Evolutionary conservation across 2,113 vertebrate species (phyloP).

Genomic region (Coturnix japonica): DNA sequence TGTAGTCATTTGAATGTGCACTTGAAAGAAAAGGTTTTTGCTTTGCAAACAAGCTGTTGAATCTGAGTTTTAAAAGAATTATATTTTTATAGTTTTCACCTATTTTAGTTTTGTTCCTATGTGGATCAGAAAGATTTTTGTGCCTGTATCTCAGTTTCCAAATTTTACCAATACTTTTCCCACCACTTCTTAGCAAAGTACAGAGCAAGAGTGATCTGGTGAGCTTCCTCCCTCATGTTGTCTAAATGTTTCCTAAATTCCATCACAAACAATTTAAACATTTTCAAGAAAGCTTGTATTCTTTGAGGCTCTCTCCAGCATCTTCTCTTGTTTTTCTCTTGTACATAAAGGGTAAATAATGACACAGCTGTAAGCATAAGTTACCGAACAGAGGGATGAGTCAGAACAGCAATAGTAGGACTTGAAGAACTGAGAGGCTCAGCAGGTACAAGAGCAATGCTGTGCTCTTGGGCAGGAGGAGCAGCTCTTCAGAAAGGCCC

Average conservation of each 20-base stretch:
- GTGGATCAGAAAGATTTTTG: neutral
- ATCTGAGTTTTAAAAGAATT: neutral
- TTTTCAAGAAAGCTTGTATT: neutral
- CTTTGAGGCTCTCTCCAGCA: neutral
- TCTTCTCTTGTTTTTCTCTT: slow-evolving; percentile 16
- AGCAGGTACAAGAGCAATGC: neutral
- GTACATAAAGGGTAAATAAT: neutral
- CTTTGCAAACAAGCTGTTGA: neutral
- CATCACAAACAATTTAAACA: neutral
- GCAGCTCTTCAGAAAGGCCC: neutral
- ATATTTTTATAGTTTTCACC: neutral
- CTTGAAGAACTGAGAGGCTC: neutral
- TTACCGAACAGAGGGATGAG: rapidly evolving
- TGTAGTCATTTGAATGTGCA: neutral
- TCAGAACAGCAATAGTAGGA: rapidly evolving
- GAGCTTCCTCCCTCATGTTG: neutral
- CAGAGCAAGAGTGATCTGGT: neutral
- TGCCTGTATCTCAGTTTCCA: neutral
- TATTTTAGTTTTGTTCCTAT: neutral
- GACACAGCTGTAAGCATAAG: neutral
- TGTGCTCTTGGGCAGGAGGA: neutral
- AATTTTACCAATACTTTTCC: neutral
- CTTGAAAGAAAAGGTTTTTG: neutral
- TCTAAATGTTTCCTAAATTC: neutral
- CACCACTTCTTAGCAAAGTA: neutral